Percentiles rank a stretch among this genome's conserved stretches.
phyloP scores from a whole-genome alignment of 1,140 invertebrate species.

The Dolichoris vasculosae region DNA sequence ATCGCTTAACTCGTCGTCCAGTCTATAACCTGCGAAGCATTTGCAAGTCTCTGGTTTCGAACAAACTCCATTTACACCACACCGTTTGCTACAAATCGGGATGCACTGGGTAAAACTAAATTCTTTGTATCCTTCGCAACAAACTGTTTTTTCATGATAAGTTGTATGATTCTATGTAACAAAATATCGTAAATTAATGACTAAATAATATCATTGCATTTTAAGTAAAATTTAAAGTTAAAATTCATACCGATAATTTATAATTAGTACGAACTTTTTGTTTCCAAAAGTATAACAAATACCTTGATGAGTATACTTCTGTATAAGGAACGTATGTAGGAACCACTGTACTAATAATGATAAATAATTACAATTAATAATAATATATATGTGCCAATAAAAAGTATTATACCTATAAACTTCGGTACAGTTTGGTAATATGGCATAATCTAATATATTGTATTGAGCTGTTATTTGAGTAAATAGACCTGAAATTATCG shows the following conservation, averaged over 20 bases:
- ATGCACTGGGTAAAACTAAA: conserved; percentile 6
- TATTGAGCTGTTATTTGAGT: not conserved
- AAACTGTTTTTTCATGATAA: conserved; percentile 64
- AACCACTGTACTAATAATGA: conserved; percentile 11
- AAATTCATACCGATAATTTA: conserved; percentile 55
- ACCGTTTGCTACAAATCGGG: conserved; percentile 50
- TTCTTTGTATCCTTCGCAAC: conserved; percentile 77
- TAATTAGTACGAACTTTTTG: conserved; percentile 55
- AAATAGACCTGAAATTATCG: not conserved
- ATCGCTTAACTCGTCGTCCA: not conserved
- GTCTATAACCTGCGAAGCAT: conserved; percentile 54
- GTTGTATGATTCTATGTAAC: conserved; percentile 47
- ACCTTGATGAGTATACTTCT: conserved; percentile 51
- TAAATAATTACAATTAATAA: not conserved
- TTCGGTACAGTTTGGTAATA: not conserved
- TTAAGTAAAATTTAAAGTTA: not conserved
- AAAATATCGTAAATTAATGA: not conserved
- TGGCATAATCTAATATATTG: not conserved
- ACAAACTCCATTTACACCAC: conserved; percentile 50
- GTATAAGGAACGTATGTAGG: conserved; percentile 45
- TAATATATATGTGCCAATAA: not conserved
- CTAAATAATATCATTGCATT: not conserved
- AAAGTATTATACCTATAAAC: conserved; percentile 26
- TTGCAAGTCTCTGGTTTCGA: conserved; percentile 48
- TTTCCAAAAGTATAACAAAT: conserved; percentile 43